Base-by-base conservation (phyloP, 1,140 invertebrate species). In the Drosophila biarmipes region DNA sequence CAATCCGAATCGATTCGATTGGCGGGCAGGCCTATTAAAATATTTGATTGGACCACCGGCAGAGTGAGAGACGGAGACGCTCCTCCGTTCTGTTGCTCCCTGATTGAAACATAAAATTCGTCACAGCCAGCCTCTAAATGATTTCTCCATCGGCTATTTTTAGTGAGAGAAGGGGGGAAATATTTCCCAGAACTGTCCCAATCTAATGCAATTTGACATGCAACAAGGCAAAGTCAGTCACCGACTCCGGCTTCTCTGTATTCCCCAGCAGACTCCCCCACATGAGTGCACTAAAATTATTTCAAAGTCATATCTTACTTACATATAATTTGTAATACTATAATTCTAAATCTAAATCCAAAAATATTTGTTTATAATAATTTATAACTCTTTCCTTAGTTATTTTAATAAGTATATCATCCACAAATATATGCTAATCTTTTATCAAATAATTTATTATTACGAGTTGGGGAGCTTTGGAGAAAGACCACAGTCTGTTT, bases 151-250 rank as follows among this genome's bases (percentile, higher is more conserved):
- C 67, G 53, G 34, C 52, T 75, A 75, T 75, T 57, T 75, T 75
- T 75, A 75, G 61, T 37, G 31, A 51, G 14, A 51, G 17, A 38
- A 14, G 34, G n/a, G 37, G 19, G 56, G 11, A 42, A 21, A 67
- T 51, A 21, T 81, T 86, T 72, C 78, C 77, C 64, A 77, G 82
- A 87, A 82, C 69, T 61, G 73, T 86, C 55, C 68, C 80, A 79
- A 89, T 89, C 72, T 84, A 78, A 87, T 87, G 84, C 72, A 74
- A 86, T 80, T 85, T 80, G 84, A 87, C 84, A 89, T 89, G 84
- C 84, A 84, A 89, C 82, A 86, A 78, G 82, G 78, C 77, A 69
- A 69, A 71, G 67, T 71, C 67, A 71, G 67, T 69, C 66, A 69
- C 74, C 56, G 80, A 73, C 54, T 73, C 56, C 55, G 27, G 45